A percentile compares a stretch with the other conserved stretches of the same genome.
These are phyloP conservation scores for Microtus montanus DNA, from an alignment of 2,113 vertebrate genomes.

Conservation along the genomic window DNA sequence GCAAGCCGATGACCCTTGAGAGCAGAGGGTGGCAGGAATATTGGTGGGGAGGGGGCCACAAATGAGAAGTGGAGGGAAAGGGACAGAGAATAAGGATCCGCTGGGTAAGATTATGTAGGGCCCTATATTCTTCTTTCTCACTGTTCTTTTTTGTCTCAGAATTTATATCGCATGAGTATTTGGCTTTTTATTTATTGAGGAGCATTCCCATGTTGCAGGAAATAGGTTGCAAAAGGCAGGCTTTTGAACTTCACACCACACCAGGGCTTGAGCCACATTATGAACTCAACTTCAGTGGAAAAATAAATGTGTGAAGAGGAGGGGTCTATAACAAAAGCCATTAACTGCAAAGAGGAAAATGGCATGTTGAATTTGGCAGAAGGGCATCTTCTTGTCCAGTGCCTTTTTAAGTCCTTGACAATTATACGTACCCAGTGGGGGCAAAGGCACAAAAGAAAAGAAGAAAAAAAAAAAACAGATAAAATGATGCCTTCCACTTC, in stretches of 20 bases:
- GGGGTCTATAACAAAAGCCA: neutral
- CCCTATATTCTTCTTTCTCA: rapidly evolving
- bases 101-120: neutral
- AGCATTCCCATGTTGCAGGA: neutral
- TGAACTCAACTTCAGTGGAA: neutral
- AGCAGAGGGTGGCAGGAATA: neutral
- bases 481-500: neutral
- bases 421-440: neutral
- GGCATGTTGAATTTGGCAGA: neutral
- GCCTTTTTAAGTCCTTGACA: neutral
- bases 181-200: neutral
- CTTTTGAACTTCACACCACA: neutral
- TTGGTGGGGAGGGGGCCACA: neutral
- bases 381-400: neutral
- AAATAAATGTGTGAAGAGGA: neutral
- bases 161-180: neutral
- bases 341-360: neutral
- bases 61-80: neutral
- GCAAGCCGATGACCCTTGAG: neutral
- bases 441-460: neutral
- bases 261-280: neutral
- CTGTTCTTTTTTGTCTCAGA: neutral
- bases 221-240: neutral
- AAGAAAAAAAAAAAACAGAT: neutral
- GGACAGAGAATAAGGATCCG: neutral